Percentiles rank a stretch among this genome's conserved stretches.
Conservation (phyloP, 2,113 vertebrate species). For the Carlito syrichta region DNA sequence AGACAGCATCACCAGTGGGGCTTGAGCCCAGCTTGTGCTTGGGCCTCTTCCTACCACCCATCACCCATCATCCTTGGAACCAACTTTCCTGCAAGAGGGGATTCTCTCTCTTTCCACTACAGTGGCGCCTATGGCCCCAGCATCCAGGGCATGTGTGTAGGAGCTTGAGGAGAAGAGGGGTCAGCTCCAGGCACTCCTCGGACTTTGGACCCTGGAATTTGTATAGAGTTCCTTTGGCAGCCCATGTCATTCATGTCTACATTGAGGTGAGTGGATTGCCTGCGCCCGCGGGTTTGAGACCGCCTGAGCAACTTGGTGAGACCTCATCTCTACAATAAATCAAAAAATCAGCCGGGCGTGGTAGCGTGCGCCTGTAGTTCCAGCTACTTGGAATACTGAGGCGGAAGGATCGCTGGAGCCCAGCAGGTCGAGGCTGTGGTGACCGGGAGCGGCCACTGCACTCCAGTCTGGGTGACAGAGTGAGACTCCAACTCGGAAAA, state of each 20-base stretch:
- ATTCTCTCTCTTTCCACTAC: fast-evolving
- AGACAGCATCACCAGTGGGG: background rate
- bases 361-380: background rate
- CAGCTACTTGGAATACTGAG: background rate
- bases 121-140: no score
- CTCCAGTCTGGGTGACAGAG: background rate
- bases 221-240: no score
- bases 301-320: background rate
- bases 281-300: background rate
- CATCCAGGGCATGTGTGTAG: fast-evolving
- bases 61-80: fast-evolving
- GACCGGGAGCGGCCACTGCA: background rate
- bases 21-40: fast-evolving
- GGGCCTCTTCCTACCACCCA: background rate
- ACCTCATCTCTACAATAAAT: background rate
- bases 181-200: no score
- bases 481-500: background rate
- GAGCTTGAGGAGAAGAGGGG: no score
- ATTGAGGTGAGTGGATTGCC: background rate
- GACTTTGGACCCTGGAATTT: background rate
- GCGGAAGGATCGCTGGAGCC: background rate
- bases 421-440: background rate
- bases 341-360: background rate
- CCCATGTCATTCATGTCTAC: fast-evolving
- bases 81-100: no score